Evolutionary conservation across 2,888 invertebrate species (phyloP), one percentile per base, ranked within the genome.

Genomic region (Diploptera punctata): DNA sequence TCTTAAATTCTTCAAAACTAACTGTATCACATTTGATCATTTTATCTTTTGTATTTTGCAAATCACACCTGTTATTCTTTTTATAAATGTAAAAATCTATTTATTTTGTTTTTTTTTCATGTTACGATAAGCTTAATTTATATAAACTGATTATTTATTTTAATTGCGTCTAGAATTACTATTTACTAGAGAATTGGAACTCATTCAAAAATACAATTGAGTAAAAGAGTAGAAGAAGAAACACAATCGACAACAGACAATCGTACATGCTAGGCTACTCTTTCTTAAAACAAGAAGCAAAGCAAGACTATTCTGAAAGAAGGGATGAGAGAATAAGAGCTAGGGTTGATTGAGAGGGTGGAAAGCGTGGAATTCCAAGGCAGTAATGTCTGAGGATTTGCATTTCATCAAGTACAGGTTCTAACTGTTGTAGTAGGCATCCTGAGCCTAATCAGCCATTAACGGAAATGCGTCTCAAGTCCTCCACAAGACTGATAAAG

Each of bases 271-370:
- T n/a, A n/a, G n/a, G n/a, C n/a, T n/a, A n/a, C n/a, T n/a, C n/a
- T n/a, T 33, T 10, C 33, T 57, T 68, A 47, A 44, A 57, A 74
- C 70, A 70, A 75, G 73, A 74, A 75, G 75, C 71, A 75, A 69
- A 72, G 74, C 33, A 33, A 33, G 33, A 33, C 33, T 33, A 33
- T 10, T 10, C 33, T 33, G 10, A 33, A 33, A 33, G 33, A 75
- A 76, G 67, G 77, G 75, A 76, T 75, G 74, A 76, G 76, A 78
- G 77, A 77, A 77, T 21, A 54, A 76, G 70, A 49, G 75, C 73
- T 78, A 72, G 76, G 78, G 80, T 80, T 79, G 43, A 44, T 44
- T 33, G 57, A 19, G 26, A 29, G 29, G 60, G 68, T 24, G 57
- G 54, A 18, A 43, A 19, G n/a, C 16, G 26, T 33, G 26, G 33